Percentiles rank a stretch among this genome's conserved stretches.
phyloP scores from a whole-genome alignment of 2,113 vertebrate species.

The Megaceryle maxima region DNA sequence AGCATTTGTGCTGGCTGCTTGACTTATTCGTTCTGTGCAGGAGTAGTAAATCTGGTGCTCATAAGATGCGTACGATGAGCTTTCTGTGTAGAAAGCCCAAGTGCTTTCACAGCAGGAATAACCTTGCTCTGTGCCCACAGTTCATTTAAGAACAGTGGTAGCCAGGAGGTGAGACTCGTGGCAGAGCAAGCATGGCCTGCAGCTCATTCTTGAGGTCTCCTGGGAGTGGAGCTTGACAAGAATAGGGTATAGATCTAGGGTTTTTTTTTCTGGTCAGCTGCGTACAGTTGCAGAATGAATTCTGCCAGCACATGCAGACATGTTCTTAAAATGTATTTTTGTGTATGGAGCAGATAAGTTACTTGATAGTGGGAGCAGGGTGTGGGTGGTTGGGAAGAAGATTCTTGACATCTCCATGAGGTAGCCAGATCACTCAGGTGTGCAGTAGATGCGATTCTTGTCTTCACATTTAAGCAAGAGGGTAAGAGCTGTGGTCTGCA shows the following conservation, averaged over 20 bases:
- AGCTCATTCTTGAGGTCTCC: background rate
- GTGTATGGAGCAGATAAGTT: background rate
- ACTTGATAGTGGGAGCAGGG: too few relatives aligned
- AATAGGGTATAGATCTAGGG: background rate
- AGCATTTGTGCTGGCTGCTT: background rate
- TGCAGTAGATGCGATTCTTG: background rate
- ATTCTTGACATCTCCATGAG: background rate
- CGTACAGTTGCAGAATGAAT: background rate
- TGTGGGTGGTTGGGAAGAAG: background rate
- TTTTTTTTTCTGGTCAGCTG: background rate
- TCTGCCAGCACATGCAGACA: background rate
- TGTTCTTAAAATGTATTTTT: background rate
- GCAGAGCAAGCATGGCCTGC: background rate
- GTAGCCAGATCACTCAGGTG: background rate
- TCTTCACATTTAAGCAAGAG: background rate
- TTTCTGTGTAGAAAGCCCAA: background rate
- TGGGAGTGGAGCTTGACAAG: background rate
- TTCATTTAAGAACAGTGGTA: background rate
- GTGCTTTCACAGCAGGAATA: background rate
- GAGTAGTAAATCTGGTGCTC: background rate
- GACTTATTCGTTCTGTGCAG: background rate
- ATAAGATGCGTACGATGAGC: background rate
- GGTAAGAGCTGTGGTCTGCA: background rate
- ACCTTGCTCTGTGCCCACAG: background rate
- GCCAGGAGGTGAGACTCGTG: background rate